Base-by-base conservation (phyloP, 2,797 vertebrate genomes). In the Scolopax bukidnonensis region DNA sequence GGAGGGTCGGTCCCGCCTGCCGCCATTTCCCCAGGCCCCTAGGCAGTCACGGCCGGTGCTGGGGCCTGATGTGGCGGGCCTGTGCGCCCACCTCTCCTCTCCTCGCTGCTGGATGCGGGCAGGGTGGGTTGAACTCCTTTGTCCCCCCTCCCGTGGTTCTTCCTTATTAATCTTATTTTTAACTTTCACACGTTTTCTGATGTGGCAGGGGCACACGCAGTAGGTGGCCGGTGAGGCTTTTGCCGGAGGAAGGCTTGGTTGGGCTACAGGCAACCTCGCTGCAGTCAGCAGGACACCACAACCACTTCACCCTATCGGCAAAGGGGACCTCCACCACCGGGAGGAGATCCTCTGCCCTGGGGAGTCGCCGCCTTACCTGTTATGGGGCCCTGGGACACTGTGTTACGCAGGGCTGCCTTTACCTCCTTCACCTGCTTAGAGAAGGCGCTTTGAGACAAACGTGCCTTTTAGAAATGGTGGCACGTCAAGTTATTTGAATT, bases 251-350 rank as follows among this genome's bases (percentile, higher is more conserved):
- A 32, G 21, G 27, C 47, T 41, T 3, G 51, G 38, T 33, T 2
- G 56, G 41, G 60, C 6, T 4, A 57, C 23, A 3, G 30, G 38
- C 6, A 4, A 18, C 3, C 1, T 48, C 27, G 41, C 11, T 18
- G 69, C 36, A 4, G 38, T 12, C 38, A 5, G 16, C 21, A 2
- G 53, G 43, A 11, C 21, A 8, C 36, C 25, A 1, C 60, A 11
- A 32, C 43, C 5, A 0, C 5, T 32, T 23, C 6, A 0, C 27
- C 5, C 1, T 7, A 1, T 11, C 5, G 5, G 14, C 36, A 24
- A 4, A 14, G 17, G 38, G 21, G 13, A 3, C n/a, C 9, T 16
- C 24, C 23, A 3, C 1, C 17, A 0, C 16, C 1, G 1, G 12
- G 6, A 18, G 47, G 17, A 21, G 33, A 32, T 6, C n/a, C 1